phyloP scores from a whole-genome alignment of 2,888 invertebrate genomes.

The Oasisia sp. region DNA sequence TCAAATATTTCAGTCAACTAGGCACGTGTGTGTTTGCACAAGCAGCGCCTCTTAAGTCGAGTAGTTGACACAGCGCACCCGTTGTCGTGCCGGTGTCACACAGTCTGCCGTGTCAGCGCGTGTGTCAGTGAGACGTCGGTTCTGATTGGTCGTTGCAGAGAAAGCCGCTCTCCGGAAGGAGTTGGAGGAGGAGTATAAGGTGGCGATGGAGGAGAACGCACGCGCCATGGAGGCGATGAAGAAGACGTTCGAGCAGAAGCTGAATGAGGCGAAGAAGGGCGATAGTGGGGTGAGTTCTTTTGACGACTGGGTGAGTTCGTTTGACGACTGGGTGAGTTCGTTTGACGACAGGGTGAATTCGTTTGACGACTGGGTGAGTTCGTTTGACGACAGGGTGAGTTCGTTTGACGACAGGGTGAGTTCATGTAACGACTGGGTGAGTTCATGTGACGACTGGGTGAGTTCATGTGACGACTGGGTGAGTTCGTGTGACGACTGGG shows the following conservation, averaged over 20 bases:
- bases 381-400: slow-evolving; percentile 32
- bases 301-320: background rate
- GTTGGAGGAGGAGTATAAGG: slow-evolving; percentile 63
- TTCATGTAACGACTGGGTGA: background rate
- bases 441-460: background rate
- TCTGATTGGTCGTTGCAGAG: slow-evolving; percentile 43
- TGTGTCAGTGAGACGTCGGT: background rate
- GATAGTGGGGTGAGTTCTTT: slow-evolving; percentile 34
- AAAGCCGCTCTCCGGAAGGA: slow-evolving; percentile 51
- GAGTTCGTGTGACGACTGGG: too few species aligned
- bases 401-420: background rate
- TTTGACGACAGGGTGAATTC: slow-evolving; percentile 30
- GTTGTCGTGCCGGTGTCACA: background rate
- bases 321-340: background rate
- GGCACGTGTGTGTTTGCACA: background rate
- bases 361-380: background rate
- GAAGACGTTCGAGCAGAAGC: slow-evolving; percentile 65
- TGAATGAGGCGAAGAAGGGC: slow-evolving; percentile 57
- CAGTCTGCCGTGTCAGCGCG: background rate
- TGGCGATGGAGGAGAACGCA: slow-evolving; percentile 68
- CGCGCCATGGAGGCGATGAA: slow-evolving; percentile 69
- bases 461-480: too few species aligned
- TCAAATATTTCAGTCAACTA: background rate
- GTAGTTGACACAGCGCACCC: background rate
- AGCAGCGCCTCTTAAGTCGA: background rate